Evolutionary conservation across 1,140 invertebrate genomes (phyloP).

Genomic region (Musca domestica): DNA sequence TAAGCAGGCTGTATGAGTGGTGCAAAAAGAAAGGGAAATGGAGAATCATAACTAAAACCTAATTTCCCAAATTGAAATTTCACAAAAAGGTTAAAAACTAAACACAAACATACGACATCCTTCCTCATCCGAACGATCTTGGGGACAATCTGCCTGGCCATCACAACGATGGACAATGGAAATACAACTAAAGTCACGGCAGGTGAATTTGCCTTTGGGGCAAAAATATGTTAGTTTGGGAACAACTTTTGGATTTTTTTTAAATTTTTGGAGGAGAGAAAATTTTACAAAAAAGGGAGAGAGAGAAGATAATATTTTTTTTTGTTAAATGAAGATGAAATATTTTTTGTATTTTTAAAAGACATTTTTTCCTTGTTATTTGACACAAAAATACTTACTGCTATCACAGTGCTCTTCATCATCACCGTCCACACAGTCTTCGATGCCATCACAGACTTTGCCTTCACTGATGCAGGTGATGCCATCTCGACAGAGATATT

Average conservation of each 20-base stretch:
- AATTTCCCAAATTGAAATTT: background rate
- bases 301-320: background rate
- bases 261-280: background rate
- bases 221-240: conserved; percentile 51
- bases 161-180: conserved; percentile 62
- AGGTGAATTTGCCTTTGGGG: conserved; percentile 61
- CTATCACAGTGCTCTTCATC: conserved; percentile 68
- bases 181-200: conserved; percentile 69
- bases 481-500: conserved; percentile 65
- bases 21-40: background rate
- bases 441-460: conserved; percentile 64
- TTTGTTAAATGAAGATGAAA: background rate
- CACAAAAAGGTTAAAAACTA: background rate
- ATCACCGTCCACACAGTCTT: conserved; percentile 69
- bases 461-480: conserved; percentile 53
- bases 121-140: conserved; percentile 59
- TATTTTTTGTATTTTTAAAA: conserved; percentile 1
- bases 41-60: background rate
- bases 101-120: conserved; percentile 58
- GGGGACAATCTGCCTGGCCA: conserved; percentile 57
- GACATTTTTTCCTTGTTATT: background rate
- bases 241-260: conserved; percentile 35
- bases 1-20: conserved; percentile 56
- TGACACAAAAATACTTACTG: conserved; percentile 46
- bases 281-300: background rate